A percentile compares a stretch with the other conserved stretches of the same genome.
These are phyloP conservation scores for Bembecia ichneumoniformis DNA, from an alignment of 2,888 invertebrate species.

Conservation along the genomic window DNA sequence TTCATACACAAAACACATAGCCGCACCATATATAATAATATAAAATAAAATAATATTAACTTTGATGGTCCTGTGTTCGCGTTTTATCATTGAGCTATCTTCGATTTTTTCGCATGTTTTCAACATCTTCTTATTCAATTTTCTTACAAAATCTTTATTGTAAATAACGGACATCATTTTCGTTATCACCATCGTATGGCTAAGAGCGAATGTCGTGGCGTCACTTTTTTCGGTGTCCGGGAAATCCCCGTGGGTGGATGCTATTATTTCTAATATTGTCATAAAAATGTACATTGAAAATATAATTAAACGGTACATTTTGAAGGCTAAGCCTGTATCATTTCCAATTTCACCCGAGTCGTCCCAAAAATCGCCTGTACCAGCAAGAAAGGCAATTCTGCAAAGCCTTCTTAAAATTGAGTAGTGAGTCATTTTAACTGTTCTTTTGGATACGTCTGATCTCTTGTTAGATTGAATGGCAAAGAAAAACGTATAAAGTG, in stretches of 20 bases:
- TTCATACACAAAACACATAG: constrained; percentile 41
- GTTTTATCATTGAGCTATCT: constrained; percentile 27
- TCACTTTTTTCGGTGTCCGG: constrained; percentile 55
- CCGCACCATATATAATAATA: constrained; percentile 34
- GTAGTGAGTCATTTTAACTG: constrained; percentile 41
- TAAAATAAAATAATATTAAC: constrained; percentile 42
- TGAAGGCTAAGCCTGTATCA: constrained; percentile 37
- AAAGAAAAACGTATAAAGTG: too few relatives aligned
- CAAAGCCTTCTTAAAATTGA: constrained; percentile 39
- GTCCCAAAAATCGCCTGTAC: constrained; percentile 58
- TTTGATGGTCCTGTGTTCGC: constrained; percentile 45
- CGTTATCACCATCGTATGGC: constrained; percentile 49
- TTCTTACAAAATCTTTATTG: constrained; percentile 37
- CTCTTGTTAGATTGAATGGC: too few relatives aligned
- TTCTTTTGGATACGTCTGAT: constrained; percentile 2
- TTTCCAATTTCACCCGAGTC: constrained; percentile 35
- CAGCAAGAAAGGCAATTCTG: constrained; percentile 35
- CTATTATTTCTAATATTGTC: constrained; percentile 53
- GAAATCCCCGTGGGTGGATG: constrained; percentile 38
- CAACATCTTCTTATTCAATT: constrained; percentile 39
- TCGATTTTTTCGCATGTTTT: constrained; percentile 40
- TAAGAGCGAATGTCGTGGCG: constrained; percentile 45
- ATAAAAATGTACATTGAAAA: constrained; percentile 36
- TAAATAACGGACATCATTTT: constrained; percentile 41
- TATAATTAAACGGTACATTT: constrained; percentile 24